A percentile compares a stretch with the other conserved stretches of the same genome.
phyloP scores from a whole-genome alignment of 1,140 invertebrate genomes.

The Cepaea nemoralis region DNA sequence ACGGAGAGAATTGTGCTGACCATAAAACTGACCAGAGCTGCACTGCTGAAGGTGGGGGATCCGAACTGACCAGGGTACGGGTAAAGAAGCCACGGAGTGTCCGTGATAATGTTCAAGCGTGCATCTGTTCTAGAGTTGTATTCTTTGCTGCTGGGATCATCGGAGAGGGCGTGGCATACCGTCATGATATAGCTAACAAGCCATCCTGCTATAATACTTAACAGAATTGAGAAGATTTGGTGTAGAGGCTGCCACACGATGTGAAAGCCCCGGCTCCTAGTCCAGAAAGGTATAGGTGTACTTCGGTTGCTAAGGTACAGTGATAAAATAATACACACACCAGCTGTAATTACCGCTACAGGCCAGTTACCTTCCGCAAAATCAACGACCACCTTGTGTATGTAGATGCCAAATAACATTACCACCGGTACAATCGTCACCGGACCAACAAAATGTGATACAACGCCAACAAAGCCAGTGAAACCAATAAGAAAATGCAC shows the following conservation, averaged over 20 bases:
- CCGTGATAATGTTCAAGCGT: slow-evolving; percentile 45
- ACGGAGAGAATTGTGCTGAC: slow-evolving; percentile 61
- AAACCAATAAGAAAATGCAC: slow-evolving; percentile 57
- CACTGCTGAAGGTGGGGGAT: slow-evolving; percentile 49
- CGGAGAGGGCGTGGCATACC: slow-evolving; percentile 44
- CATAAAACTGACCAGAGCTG: slow-evolving; percentile 59
- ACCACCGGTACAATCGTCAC: slow-evolving; percentile 74
- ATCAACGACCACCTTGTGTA: slow-evolving; percentile 67
- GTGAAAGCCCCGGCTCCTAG: slow-evolving; percentile 57
- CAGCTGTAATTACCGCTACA: slow-evolving; percentile 76
- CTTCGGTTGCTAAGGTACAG: slow-evolving; percentile 82
- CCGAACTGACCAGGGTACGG: slow-evolving; percentile 65
- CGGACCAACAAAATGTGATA: slow-evolving; percentile 73
- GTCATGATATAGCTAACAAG: slow-evolving; percentile 56
- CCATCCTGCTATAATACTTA: slow-evolving; percentile 61
- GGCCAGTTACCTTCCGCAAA: slow-evolving; percentile 71
- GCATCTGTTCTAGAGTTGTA: slow-evolving; percentile 60
- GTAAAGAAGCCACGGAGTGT: slow-evolving; percentile 57
- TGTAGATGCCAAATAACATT: slow-evolving; percentile 71
- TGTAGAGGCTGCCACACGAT: slow-evolving; percentile 79
- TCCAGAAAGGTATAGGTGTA: slow-evolving; percentile 79
- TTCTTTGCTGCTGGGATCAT: slow-evolving; percentile 43
- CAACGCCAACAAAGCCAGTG: slow-evolving; percentile 64
- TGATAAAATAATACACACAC: slow-evolving; percentile 84
- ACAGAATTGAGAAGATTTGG: slow-evolving; percentile 80